Conservation (phyloP, 2,888 invertebrate genomes). For the Phlogophora meticulosa region DNA sequence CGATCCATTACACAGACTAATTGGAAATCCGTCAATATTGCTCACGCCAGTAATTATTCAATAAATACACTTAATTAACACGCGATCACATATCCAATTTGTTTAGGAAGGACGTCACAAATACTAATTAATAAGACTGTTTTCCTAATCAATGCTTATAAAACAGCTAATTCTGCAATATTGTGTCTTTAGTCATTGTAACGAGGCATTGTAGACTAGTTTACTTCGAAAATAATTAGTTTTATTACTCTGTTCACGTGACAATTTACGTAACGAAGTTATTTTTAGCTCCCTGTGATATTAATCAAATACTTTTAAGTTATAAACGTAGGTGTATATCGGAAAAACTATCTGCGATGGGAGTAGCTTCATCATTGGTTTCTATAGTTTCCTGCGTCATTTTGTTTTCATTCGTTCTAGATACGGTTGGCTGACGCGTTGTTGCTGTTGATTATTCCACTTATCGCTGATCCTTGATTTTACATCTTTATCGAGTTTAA, state of each 20-base stretch:
- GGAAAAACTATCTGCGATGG: neutral
- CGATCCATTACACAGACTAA: slow-evolving; percentile 70
- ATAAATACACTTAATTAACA: slow-evolving; percentile 46
- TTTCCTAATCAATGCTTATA: slow-evolving; percentile 45
- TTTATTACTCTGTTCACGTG: neutral
- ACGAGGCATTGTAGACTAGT: neutral
- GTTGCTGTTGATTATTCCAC: neutral
- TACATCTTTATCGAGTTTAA: no score
- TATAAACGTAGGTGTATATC: neutral
- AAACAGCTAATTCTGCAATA: slow-evolving; percentile 10
- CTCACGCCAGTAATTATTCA: slow-evolving; percentile 49
- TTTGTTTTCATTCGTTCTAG: neutral
- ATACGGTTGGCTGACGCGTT: neutral
- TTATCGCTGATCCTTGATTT: neutral
- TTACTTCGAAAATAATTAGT: neutral
- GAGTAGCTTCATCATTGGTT: neutral
- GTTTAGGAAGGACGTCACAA: slow-evolving; percentile 47
- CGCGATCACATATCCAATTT: slow-evolving; percentile 45
- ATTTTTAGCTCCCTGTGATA: neutral
- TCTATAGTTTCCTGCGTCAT: neutral
- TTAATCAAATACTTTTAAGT: neutral
- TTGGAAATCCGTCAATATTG: slow-evolving; percentile 63
- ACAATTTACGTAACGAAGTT: neutral
- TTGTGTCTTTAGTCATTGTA: slow-evolving; percentile 4
- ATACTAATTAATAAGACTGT: slow-evolving; percentile 38